Base-by-base conservation (phyloP, 92 coral and sea anemone genomes). In the Nematostella vectensis region DNA sequence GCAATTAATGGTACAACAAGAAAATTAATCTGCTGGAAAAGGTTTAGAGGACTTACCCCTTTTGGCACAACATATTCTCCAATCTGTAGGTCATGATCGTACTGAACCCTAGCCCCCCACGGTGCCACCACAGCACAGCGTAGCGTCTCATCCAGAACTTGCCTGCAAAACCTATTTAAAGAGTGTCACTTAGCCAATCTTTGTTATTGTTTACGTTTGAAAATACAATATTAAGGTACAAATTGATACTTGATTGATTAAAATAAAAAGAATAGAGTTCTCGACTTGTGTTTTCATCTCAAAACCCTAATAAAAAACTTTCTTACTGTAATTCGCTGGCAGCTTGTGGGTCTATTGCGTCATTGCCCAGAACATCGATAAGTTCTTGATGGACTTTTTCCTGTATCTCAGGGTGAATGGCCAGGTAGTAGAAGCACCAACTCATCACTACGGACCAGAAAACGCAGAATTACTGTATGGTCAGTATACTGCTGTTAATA, bases 391-490 rank as follows among this genome's bases (percentile, higher is more conserved):
- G 67, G 64, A 89, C 81, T 65, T 77, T 77, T 49, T 88, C 96
- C 58, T 88, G 96, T 39, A 82, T 54, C 37, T 88, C 91, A 25
- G 82, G 83, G 66, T 88, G 81, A 40, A 73, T 68, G 8, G 96
- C 85, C 72, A 88, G 76, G 71, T 68, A 88, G 68, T 88, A 88
- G 25, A 78, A 53, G 59, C 96, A 88, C 96, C 96, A 88, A 0
- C 63, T 62, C 87, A 88, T 74, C 83, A 75, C 96, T 88, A 61
- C n/a, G n/a, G n/a, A n/a, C n/a, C n/a, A n/a, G n/a, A n/a, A n/a
- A n/a, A n/a, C n/a, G 25, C 61, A 67, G 10, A 26, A 53, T 3
- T 2, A 45, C 22, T 12, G 12, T n/a, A n/a, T n/a, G n/a, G n/a
- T n/a, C n/a, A n/a, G n/a, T n/a, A n/a, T n/a, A n/a, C n/a, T n/a